These are phyloP conservation scores for Vimba vimba DNA, from an alignment of 2,113 vertebrate genomes.

Conservation along the genomic window DNA sequence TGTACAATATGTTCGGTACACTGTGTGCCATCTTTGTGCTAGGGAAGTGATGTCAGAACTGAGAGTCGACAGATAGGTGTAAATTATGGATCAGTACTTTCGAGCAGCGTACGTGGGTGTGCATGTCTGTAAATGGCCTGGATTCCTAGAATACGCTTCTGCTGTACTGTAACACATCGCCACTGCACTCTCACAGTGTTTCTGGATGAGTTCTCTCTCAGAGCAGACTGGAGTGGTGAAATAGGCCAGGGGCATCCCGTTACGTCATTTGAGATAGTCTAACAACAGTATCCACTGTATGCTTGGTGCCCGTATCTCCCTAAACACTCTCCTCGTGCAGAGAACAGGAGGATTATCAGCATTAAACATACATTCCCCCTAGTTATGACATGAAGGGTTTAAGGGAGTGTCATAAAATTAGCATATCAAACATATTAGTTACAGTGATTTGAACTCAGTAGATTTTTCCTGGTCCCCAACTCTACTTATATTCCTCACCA, in stretches of 20 bases:
- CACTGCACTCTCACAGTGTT: constrained; percentile 45
- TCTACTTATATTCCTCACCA: no score
- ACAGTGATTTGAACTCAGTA: no score
- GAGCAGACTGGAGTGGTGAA: constrained; percentile 22
- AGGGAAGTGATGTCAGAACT: constrained; percentile 64
- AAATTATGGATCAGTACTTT: constrained; percentile 74
- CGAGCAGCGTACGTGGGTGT: constrained; percentile 35
- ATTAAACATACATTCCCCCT: neutral
- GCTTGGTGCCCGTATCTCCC: neutral
- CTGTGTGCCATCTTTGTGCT: constrained; percentile 60
- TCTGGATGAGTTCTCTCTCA: constrained; percentile 35
- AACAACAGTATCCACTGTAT: neutral
- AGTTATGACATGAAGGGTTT: constrained; percentile 9
- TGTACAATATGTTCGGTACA: constrained; percentile 51
- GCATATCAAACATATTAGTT: no score
- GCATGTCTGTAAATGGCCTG: constrained; percentile 44
- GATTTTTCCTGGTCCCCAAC: no score
- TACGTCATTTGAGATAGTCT: constrained; percentile 15
- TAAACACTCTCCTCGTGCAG: neutral
- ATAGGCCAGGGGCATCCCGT: constrained; percentile 22
- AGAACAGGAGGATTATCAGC: neutral
- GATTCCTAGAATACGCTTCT: constrained; percentile 42
- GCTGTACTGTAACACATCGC: constrained; percentile 35
- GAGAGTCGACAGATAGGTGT: constrained; percentile 65
- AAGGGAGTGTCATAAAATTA: neutral